Base-by-base conservation (phyloP, 2,888 invertebrate genomes). In the Volucella inanis region DNA sequence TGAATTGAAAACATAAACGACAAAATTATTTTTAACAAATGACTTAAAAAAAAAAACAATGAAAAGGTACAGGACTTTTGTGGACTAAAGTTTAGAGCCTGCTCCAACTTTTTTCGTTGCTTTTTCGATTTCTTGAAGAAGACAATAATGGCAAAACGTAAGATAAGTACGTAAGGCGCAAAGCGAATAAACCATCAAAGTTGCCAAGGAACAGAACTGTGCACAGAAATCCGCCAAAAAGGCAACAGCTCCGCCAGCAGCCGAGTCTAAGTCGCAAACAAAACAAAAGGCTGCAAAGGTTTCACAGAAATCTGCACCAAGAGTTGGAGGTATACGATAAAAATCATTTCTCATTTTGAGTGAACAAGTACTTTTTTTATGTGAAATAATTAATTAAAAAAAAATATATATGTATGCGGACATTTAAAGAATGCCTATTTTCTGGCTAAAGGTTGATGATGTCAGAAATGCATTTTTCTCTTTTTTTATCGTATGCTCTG, bases 241-340 rank as follows among this genome's bases (percentile, higher is more conserved):
- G 90, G 94, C 95, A 9, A 92, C 94, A 49, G 94, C 96, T 62
- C 94, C 95, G 85, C 94, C 95, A 64, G 94, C 95, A 87, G 89
- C 95, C 1, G 96, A 96, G 93, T 93, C 95, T 39, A 97, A 98
- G 93, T 93, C 95, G 57, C 94, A 94, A 75, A 95, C 96, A 76
- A 98, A 98, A 93, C 94, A 95, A 88, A 99, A 98, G 93, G 96
- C 97, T 78, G 93, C 97, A 45, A 98, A 98, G 94, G 96, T 96
- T 89, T 94, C 96, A 89, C 97, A 96, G 91, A 96, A 98, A 90
- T 94, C 97, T 70, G 97, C 98, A 70, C 98, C 98, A 85, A 95
- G 98, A 90, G 98, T 99, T 89, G 99, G 99, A 92, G 99, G 98
- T 93, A 99, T 99, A 93, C 97, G 99, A 94, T 99, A 97, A 97